Evolutionary conservation across 2,113 vertebrate genomes (phyloP), one percentile per base, ranked within the genome.

Genomic region (Laticauda colubrina): DNA sequence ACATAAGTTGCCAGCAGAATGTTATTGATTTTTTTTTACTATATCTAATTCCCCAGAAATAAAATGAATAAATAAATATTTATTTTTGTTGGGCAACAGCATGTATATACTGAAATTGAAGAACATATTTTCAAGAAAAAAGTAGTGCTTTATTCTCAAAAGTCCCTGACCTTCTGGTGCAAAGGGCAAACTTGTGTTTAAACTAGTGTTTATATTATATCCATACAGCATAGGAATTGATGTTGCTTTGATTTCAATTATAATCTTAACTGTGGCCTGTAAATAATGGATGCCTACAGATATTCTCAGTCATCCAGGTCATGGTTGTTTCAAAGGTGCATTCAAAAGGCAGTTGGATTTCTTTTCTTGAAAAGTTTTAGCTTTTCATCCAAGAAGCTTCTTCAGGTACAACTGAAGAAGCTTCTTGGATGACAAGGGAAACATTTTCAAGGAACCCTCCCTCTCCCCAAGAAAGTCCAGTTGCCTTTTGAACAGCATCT

Each of bases 1-100:
- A 96, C 95, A 94, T 91, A 96, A 95, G 93, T 57, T 57, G 90
- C 91, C 87, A 93, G 91, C 87, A 95, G 93, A 1, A 23, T 90
- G 85, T 94, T 24, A 24, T 59, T 59, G 57, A 59, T 59, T 59
- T 59, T 57, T 56, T 59, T 59, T 59, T 9, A 24, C 21, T 59
- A 59, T 59, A 59, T 59, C 57, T 18, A 75, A 39, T 57, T 64
- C 24, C 15, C n/a, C 0, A 0, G 34, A 69, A 81, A 26, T 55
- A 56, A 61, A 61, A 26, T 59, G 24, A 59, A 59, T 24, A 23
- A 57, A 57, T 56, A 21, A 56, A 5, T 57, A 24, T 2, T 61
- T 26, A 24, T 2, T 61, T 26, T 91, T 81, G 10, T 55, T 55
- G 2, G n/a, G 20, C 21, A 53, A 55, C 23, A n/a, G 64, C 29